Conservation (phyloP, 1,140 invertebrate species). For the Diploscapter pachys region DNA sequence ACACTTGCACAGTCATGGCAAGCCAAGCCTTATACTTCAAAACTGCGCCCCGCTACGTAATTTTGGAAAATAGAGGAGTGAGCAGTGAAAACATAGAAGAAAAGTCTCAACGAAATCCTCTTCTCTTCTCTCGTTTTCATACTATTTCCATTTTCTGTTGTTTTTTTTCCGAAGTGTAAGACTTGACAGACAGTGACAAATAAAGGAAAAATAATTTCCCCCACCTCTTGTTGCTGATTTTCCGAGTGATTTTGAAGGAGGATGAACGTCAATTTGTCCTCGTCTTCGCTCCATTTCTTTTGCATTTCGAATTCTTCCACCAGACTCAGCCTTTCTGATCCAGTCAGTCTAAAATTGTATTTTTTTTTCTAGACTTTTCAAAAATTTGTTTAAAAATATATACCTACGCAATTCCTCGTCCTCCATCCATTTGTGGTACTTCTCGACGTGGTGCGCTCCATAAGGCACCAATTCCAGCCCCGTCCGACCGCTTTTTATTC, state of each 20-base stretch:
- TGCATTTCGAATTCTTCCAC: conserved; percentile 88
- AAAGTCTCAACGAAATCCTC: conserved; percentile 13
- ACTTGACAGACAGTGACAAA: conserved; percentile 51
- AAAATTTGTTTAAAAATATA: background rate
- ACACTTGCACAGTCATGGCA: no score
- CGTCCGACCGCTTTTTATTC: no score
- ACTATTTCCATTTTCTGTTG: background rate
- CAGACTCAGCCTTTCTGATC: conserved; percentile 78
- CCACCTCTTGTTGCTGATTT: conserved; percentile 65
- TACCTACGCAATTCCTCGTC: conserved; percentile 71
- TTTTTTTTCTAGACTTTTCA: background rate
- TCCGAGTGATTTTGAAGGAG: conserved; percentile 67
- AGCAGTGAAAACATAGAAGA: conserved; percentile 7
- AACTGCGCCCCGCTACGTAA: no score
- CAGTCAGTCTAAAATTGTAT: conserved; percentile 67
- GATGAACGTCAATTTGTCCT: conserved; percentile 90
- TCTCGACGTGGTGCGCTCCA: conserved; percentile 60
- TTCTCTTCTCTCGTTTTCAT: background rate
- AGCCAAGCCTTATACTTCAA: no score
- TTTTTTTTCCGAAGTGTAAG: background rate
- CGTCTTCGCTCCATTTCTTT: conserved; percentile 76
- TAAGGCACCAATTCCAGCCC: conserved; percentile 60
- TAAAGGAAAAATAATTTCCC: conserved; percentile 62
- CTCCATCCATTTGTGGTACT: conserved; percentile 90
- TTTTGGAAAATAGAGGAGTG: no score